A percentile compares a stretch with the other conserved stretches of the same genome.
Evolutionary conservation across 2,888 invertebrate genomes (phyloP).

Genomic region (Tipula unca): DNA sequence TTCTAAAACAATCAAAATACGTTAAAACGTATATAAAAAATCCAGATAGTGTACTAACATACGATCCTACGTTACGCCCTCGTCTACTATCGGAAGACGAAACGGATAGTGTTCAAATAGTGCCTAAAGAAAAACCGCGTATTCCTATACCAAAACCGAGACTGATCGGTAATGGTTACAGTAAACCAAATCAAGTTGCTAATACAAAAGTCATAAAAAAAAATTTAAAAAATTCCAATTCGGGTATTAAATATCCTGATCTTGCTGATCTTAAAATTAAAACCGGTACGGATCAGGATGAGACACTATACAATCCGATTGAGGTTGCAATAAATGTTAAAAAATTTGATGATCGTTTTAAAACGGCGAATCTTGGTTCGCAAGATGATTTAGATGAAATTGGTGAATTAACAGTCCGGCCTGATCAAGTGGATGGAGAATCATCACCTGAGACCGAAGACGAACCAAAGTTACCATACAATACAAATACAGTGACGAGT

Average conservation of each 20-base stretch:
- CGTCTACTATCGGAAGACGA: conserved; percentile 36
- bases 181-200: conserved; percentile 20
- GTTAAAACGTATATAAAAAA: conserved; percentile 42
- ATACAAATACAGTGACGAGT: conserved; percentile 41
- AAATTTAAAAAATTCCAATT: conserved; percentile 31
- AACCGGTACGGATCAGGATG: conserved; percentile 36
- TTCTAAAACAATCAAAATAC: conserved; percentile 41
- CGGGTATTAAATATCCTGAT: conserved; percentile 37
- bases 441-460: neutral
- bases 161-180: conserved; percentile 9
- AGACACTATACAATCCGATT: conserved; percentile 36
- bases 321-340: conserved; percentile 41
- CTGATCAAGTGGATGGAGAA: conserved; percentile 9
- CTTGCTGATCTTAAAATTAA: conserved; percentile 39
- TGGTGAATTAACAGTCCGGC: conserved; percentile 33
- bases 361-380: conserved; percentile 36
- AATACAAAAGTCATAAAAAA: conserved; percentile 23
- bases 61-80: conserved; percentile 39
- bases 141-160: neutral
- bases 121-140: neutral
- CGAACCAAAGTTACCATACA: conserved; percentile 20
- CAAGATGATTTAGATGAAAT: conserved; percentile 42
- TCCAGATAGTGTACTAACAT: conserved; percentile 40
- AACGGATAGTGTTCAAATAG: neutral
- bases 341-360: conserved; percentile 40